Percentiles rank a stretch among this genome's conserved stretches.
These are phyloP conservation scores for Parnassius apollo DNA, from an alignment of 2,888 invertebrate genomes.

Conservation along the genomic window DNA sequence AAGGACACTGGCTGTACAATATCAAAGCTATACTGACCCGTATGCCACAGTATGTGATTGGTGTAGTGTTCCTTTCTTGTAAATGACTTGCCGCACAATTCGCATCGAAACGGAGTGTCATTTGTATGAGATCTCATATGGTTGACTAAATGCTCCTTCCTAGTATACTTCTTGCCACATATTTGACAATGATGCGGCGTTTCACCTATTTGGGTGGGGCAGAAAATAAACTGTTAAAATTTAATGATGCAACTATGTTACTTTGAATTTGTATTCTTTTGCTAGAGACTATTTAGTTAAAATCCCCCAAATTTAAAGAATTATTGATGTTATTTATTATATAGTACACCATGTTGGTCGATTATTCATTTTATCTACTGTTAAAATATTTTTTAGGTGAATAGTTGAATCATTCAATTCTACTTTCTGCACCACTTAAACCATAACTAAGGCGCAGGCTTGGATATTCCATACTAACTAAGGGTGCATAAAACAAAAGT, in stretches of 20 bases:
- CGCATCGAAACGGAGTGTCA: slow-evolving; percentile 93
- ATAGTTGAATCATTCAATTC: slow-evolving; percentile 80
- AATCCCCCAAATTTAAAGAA: slow-evolving; percentile 2
- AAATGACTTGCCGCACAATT: slow-evolving; percentile 93
- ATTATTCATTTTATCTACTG: slow-evolving; percentile 12
- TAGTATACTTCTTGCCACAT: slow-evolving; percentile 93
- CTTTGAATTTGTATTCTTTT: slow-evolving; percentile 20
- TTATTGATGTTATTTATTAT: slow-evolving; percentile 8
- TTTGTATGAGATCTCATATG: slow-evolving; percentile 94
- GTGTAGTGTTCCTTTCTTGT: slow-evolving; percentile 94
- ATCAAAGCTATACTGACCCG: slow-evolving; percentile 79
- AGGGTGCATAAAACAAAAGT: slow-evolving; percentile 6
- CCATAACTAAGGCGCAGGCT: slow-evolving; percentile 65
- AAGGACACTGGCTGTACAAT: slow-evolving; percentile 21
- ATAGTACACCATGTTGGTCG: slow-evolving; percentile 2
- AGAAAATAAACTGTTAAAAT: slow-evolving; percentile 76
- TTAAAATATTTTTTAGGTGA: slow-evolving; percentile 34
- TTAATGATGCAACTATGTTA: slow-evolving; percentile 79
- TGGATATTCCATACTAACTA: slow-evolving; percentile 49
- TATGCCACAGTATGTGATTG: slow-evolving; percentile 95
- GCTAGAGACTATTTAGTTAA: not conserved
- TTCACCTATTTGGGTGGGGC: slow-evolving; percentile 84
- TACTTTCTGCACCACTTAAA: slow-evolving; percentile 73
- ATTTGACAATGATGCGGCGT: slow-evolving; percentile 93
- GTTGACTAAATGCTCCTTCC: slow-evolving; percentile 93